Evolutionary conservation across 1,140 invertebrate species (phyloP).

Genomic region (Anadara kagoshimensis): DNA sequence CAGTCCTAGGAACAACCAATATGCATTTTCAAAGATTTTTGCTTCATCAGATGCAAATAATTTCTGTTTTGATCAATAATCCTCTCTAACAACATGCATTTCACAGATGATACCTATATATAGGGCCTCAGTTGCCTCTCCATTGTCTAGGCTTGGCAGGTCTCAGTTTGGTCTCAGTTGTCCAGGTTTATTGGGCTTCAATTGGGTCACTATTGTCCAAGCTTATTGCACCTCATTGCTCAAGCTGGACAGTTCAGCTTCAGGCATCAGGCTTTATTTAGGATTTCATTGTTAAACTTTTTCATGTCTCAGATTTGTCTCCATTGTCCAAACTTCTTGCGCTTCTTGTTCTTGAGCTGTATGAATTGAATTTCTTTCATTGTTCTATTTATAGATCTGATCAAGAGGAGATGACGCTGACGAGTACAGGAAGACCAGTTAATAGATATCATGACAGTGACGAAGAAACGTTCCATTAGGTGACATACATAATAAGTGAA

Average conservation of each 20-base stretch:
- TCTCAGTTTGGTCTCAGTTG: too few species aligned
- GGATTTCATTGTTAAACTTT: too few species aligned
- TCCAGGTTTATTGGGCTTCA: too few species aligned
- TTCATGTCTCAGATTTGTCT: too few species aligned
- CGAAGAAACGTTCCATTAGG: conserved; percentile 54
- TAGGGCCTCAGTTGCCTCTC: background rate
- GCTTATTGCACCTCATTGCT: too few species aligned
- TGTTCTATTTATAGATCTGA: conserved; percentile 47
- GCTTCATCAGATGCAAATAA: background rate
- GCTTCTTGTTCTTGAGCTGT: background rate
- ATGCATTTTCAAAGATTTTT: background rate
- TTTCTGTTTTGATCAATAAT: background rate
- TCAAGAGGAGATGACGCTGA: conserved; percentile 56
- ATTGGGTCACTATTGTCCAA: too few species aligned
- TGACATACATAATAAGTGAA: background rate
- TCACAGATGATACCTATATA: background rate
- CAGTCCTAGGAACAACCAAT: background rate
- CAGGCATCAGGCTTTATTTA: too few species aligned
- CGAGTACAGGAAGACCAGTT: conserved; percentile 27
- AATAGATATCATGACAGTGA: conserved; percentile 51
- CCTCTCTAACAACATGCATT: background rate
- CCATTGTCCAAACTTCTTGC: background rate
- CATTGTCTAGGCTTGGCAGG: too few species aligned
- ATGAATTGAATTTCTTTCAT: background rate
- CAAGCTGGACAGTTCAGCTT: too few species aligned